Conservation (phyloP, 1,140 invertebrate genomes). For the Trichoplusia ni region DNA sequence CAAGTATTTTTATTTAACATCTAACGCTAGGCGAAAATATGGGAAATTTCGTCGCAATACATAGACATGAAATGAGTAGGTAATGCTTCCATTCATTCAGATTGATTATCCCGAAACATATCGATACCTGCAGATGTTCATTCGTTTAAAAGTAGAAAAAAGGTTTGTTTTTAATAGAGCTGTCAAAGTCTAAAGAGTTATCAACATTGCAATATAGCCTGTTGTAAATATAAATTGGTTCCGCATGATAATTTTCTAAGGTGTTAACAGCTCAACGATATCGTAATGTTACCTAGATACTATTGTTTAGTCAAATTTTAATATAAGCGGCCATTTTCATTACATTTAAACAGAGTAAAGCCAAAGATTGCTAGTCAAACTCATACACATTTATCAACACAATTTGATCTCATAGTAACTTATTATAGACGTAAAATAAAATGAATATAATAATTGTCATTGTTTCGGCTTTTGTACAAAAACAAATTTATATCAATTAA, state of each 20-base stretch:
- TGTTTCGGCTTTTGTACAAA: constrained; percentile 60
- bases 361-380: constrained; percentile 58
- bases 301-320: constrained; percentile 66
- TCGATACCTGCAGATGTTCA: too few species aligned
- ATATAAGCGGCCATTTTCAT: constrained; percentile 56
- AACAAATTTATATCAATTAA: constrained; percentile 52
- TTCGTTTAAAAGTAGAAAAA: too few species aligned
- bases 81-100: too few species aligned
- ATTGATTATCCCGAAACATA: too few species aligned
- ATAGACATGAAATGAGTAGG: too few species aligned
- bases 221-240: constrained; percentile 65
- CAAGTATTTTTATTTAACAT: too few species aligned
- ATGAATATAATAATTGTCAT: constrained; percentile 29
- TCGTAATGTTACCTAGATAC: constrained; percentile 60
- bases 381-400: constrained; percentile 25
- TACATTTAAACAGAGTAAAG: constrained; percentile 34
- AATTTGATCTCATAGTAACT: constrained; percentile 41
- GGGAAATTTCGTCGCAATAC: too few species aligned
- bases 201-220: constrained; percentile 23
- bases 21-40: too few species aligned
- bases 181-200: constrained; percentile 19
- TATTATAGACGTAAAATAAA: constrained; percentile 21
- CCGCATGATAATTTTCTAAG: constrained; percentile 71
- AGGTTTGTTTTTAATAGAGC: too few species aligned
- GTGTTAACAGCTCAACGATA: constrained; percentile 76